Percentiles rank a stretch among this genome's conserved stretches.
Evolutionary conservation across 2,113 vertebrate species (phyloP).

Genomic region (Peromyscus maniculatus): DNA sequence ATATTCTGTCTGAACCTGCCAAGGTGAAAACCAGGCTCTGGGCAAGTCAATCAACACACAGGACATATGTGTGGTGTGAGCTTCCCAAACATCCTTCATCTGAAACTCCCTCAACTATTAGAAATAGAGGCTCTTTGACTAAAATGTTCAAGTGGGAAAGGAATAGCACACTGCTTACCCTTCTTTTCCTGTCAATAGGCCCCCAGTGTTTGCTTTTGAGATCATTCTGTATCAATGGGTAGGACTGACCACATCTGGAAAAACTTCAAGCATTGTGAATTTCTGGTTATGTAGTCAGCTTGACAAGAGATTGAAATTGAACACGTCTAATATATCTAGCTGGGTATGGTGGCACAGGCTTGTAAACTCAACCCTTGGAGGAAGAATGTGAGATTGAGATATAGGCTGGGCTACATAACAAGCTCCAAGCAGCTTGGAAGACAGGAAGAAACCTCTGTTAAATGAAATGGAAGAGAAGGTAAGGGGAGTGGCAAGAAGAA

Average conservation of each 20-base stretch:
- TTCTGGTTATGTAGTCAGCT: background rate
- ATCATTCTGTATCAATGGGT: background rate
- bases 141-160: background rate
- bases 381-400: background rate
- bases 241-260: background rate
- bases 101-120: background rate
- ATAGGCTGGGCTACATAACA: background rate
- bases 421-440: background rate
- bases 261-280: background rate
- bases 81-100: background rate
- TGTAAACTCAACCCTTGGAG: background rate
- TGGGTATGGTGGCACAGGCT: no score
- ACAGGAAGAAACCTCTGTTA: background rate
- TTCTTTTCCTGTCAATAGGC: background rate
- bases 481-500: background rate
- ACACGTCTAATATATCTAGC: background rate
- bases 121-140: background rate
- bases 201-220: background rate
- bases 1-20: background rate
- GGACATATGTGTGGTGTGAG: no score
- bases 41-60: background rate
- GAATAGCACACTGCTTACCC: background rate
- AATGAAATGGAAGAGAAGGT: background rate
- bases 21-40: background rate
- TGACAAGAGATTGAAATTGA: background rate